These are phyloP conservation scores for Intellagama lesueurii DNA, from an alignment of 2,797 vertebrate genomes.

Conservation along the genomic window DNA sequence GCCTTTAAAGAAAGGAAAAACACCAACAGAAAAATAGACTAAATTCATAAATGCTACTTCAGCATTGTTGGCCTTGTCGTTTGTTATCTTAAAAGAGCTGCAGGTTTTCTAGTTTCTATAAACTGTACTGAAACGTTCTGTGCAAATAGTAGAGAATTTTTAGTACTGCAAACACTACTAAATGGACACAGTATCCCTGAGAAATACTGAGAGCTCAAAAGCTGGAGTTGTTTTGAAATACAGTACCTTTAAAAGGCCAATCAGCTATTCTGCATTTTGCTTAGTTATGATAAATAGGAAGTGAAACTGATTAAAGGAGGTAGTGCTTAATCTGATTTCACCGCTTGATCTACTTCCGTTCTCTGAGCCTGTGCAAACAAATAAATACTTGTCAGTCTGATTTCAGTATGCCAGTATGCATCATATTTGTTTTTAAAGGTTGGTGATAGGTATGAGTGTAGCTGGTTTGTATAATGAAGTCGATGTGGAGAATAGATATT, in stretches of 20 bases:
- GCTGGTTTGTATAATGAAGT: not conserved
- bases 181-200: not conserved
- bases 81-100: not conserved
- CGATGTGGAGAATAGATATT: not conserved
- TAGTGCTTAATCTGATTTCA: slow-evolving; percentile 25
- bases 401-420: not conserved
- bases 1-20: slow-evolving; percentile 8
- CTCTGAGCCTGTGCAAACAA: accelerated
- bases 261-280: not conserved
- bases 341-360: not conserved
- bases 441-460: not conserved
- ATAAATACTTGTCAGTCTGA: not conserved
- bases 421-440: not conserved
- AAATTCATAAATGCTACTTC: not conserved
- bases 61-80: not conserved
- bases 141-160: not conserved
- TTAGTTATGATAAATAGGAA: slow-evolving; percentile 10
- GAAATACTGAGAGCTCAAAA: not conserved
- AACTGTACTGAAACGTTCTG: not conserved
- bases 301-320: slow-evolving; percentile 19
- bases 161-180: not conserved
- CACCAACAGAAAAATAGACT: not conserved
- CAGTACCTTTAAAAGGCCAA: not conserved
- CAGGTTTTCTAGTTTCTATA: not conserved
- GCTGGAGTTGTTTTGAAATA: not conserved